Evolutionary conservation across 2,797 vertebrate species (phyloP), one percentile per base, ranked within the genome.

Genomic region (Platyrinchus mystaceus): DNA sequence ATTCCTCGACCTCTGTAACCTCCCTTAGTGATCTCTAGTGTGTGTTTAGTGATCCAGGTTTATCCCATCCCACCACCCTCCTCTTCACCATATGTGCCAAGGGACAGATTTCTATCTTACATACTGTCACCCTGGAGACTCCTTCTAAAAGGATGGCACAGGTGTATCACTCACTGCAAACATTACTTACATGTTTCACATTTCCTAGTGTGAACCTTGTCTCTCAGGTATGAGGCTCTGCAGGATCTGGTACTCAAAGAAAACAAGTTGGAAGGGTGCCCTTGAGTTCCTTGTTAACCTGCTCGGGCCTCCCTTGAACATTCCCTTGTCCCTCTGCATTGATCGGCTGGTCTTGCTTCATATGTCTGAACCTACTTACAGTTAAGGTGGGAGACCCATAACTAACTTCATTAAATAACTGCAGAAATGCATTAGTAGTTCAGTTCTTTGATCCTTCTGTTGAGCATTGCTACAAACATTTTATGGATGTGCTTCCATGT

Each of bases 151-250:
- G 43, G 12, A 47, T 4, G 5, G 52, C 56, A 43, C 23, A 27
- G 36, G 20, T n/a, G 6, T 23, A 22, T 27, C 44, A 14, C 44
- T 75, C 10, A 3, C 44, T 71, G 56, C 53, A 59, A 71, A 37
- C 8, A 8, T 12, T 27, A 36, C 28, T 53, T 26, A 22, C 47
- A n/a, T 63, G 14, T 46, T 70, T 67, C 66, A 23, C 20, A 6
- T 44, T 58, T 44, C 18, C 7, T 8, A 12, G 37, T 3, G 12
- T 41, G 47, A 53, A 84, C 41, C 26, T 53, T 6, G 1, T 14
- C 37, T 58, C 20, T 73, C 0, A 0, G 5, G 7, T 36, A 15
- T 0, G 2, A 86, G 37, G 15, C 24, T 59, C 43, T 89, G 22
- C 32, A 52, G 77, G 37, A 84, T 8, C 37, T 23, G 66, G 20